phyloP scores from a whole-genome alignment of 2,113 vertebrate genomes.

The Rostratula benghalensis region DNA sequence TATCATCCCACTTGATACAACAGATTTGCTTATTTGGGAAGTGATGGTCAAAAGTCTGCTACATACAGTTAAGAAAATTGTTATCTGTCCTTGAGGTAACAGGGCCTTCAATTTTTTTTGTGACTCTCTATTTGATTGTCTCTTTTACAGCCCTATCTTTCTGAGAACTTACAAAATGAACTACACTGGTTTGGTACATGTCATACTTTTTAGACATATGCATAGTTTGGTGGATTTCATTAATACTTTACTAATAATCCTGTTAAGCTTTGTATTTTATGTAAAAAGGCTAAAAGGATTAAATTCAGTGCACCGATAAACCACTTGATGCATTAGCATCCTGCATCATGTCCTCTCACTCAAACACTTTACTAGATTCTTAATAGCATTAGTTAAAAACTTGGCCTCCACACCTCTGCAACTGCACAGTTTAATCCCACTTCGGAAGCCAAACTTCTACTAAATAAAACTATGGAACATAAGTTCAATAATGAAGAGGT shows the following conservation, averaged over 20 bases:
- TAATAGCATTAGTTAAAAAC: not conserved
- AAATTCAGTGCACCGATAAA: not conserved
- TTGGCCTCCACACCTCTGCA: not conserved
- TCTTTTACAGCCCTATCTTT: not conserved
- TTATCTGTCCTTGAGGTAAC: not conserved
- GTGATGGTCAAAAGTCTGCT: not conserved
- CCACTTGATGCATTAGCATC: not conserved
- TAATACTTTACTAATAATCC: not conserved
- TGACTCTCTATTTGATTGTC: not conserved
- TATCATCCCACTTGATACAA: conserved; percentile 52
- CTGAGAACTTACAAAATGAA: not conserved
- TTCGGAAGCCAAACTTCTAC: not conserved
- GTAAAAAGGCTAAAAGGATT: not conserved
- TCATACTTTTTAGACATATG: not conserved
- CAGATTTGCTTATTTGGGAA: not conserved
- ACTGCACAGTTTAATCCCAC: not conserved
- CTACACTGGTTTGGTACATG: not conserved
- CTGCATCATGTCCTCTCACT: not conserved
- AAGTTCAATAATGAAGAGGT: not conserved
- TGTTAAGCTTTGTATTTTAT: not conserved
- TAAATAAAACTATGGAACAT: not conserved
- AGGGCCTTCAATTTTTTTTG: not conserved
- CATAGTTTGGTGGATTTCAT: not conserved
- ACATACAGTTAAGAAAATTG: not conserved
- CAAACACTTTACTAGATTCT: not conserved